Base-by-base conservation (phyloP, 1,140 invertebrate species). In the Thaumatotibia leucotreta region DNA sequence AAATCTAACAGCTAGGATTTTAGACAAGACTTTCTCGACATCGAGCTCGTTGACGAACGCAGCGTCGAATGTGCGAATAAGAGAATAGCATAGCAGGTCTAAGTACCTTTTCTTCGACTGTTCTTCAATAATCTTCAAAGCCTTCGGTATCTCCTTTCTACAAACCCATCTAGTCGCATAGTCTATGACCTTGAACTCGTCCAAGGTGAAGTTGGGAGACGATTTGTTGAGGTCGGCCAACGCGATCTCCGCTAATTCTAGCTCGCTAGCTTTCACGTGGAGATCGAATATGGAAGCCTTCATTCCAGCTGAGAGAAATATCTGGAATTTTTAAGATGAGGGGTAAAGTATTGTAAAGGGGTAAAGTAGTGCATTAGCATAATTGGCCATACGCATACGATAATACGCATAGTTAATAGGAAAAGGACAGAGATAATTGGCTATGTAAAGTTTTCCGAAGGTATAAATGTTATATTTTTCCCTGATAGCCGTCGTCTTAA, bases 141-240 rank as follows among this genome's bases (percentile, higher is more conserved):
- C 93, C 32, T 87, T 79, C 1, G 89, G 71, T 14, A 92, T 79
- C 66, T 88, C 83, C 61, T 87, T 80, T 29, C 91, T 77, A 27
- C 91, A 86, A 0, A 93, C 86, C 70, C 94, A 85, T 0, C 92
- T 76, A 0, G 81, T 92, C 0, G 91, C 92, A 61, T 92, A 92
- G 72, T 92, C 86, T 5, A 94, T 79, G 8, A 94, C 80, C 82
- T 94, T 94, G 66, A 80, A 91, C 49, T 88, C 89, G 73, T 94
- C 93, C 8, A 94, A 75, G 0, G 63, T 77, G 77, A 94, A 94
- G 32, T 89, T 77, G 0, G 87, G 79, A 10, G 84, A 72, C 0
- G 79, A 65, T 24, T 76, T 81, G 68, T 88, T 91, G 0, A 94
- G 71, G 31, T 93, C 83, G 0, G 87, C 72, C 2, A 93, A 83